Evolutionary conservation across 2,888 invertebrate genomes (phyloP), one percentile per base, ranked within the genome.

Genomic region (Agrochola lota): DNA sequence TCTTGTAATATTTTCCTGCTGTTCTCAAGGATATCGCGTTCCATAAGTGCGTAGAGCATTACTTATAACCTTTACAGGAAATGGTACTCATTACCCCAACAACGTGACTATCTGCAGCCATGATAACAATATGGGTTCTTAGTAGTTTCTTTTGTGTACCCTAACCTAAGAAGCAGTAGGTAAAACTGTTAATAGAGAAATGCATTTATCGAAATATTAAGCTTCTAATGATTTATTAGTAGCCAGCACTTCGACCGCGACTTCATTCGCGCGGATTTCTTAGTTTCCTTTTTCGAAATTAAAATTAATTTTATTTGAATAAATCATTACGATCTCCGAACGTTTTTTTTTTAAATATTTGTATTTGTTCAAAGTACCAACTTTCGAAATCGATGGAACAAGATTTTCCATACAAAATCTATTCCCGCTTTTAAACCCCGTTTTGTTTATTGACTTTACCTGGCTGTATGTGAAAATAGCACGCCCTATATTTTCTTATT

Each of bases 61-160:
- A 57, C 66, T 63, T 69, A 66, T 52, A 62, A 66, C 49, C 69
- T 52, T 55, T 78, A 20, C 26, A 68, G 71, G 66, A 82, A 83
- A 78, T 78, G 70, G 67, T 62, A 17, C 23, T 63, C 84, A 69
- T 83, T 68, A 74, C 59, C 30, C 30, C 63, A 71, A 67, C 23
- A 78, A 35, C 43, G 40, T 49, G 20, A 49, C 70, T 75, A 66
- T 81, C 52, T 81, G n/a, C 52, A 60, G 52, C 15, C n/a, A 17
- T 30, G 15, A 40, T 59, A 46, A 46, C 15, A 46, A 15, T 46
- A 69, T 20, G 64, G 20, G 26, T 46, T 23, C 68, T 43, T 30
- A 26, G 35, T 67, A 23, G 23, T 62, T 62, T 12, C 4, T 2
- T 30, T 43, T 40, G 23, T 40, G 43, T 43, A 15, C 49, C 17